Evolutionary conservation across 2,888 invertebrate species (phyloP), one percentile per base, ranked within the genome.

Genomic region (Pandemis heparana): DNA sequence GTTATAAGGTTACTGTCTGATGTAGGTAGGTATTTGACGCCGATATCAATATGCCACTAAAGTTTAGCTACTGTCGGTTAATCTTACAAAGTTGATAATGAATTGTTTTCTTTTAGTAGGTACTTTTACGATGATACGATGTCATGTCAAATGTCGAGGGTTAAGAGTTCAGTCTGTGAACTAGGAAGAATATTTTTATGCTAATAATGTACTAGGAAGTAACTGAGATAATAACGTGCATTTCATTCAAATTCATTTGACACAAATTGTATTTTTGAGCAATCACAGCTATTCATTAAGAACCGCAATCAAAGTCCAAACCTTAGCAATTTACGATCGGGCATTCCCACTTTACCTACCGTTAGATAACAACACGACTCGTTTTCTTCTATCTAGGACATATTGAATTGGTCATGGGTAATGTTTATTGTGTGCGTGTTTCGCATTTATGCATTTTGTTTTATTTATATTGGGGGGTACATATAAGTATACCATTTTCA

Each of bases 131-230:
- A 48, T 10, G 48, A 1, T 48, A 48, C 4, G 14, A 12, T 53
- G 53, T 18, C 53, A 53, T 53, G 8, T 18, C 53, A 18, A 53
- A 53, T 10, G 43, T 32, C 23, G 23, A 32, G 23, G 43, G 43
- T 9, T 75, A 78, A 66, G 79, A 64, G 2, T 62, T 61, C 16
- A 16, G 18, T 41, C n/a, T 10, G 61, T 61, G 39, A 41, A 16
- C 9, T 8, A n/a, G 43, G 16, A 41, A 43, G 0, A 8, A 46
- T 43, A 3, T 18, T 41, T 62, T 62, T 16, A 53, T 53, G 53
- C 16, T 53, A 53, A 18, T 39, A 43, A 43, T 23, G 14, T 38
- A 10, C 48, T 48, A 32, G 64, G 32, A 48, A 48, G 48, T 48
- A 64, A 48, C 14, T 48, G 46, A 18, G 1, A 43, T 43, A 4